Base-by-base conservation (phyloP, 2,113 vertebrate species). In the Lamprotornis superbus region DNA sequence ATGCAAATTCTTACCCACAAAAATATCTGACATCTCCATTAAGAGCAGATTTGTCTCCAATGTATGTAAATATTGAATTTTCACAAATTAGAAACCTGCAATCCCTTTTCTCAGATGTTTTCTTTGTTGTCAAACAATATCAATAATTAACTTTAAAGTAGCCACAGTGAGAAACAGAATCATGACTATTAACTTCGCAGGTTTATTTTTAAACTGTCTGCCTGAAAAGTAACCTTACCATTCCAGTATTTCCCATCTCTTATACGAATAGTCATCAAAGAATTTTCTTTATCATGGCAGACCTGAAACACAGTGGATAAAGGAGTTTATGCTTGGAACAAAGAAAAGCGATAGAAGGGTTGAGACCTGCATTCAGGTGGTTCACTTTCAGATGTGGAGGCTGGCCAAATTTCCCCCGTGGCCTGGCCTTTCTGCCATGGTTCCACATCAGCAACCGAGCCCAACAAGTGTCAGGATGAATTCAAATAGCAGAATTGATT, bases 351-450 rank as follows among this genome's bases (percentile, higher is more conserved):
- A 61, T 91, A n/a, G 3, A 42, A 83, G 30, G 37, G 50, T 50
- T 95, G 59, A 94, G 81, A 82, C 46, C 83, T 86, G 86, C 12
- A 7, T 70, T 85, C 2, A 52, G 86, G 87, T 95, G 95, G 94
- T 95, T 97, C 91, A 89, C 92, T 97, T 95, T 88, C 79, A 96
- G 97, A 97, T 96, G 94, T 97, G 93, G 84, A 97, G 96, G 89
- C 97, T 97, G 97, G 97, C 98, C 98, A 98, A 81, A 98, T 98
- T 98, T 98, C 98, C 98, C 98, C 5, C 8, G 98, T 98, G 98
- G 93, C 96, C 70, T 97, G 87, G 95, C 95, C 95, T 98, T 97
- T 98, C 96, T 97, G 64, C 94, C 84, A 37, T 44, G 33, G 97
- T 98, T 98, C 97, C 91, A 69, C 98, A 96, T 98, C 98, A 98